A percentile compares a stretch with the other conserved stretches of the same genome.
These are phyloP conservation scores for Triplophysa rosa DNA, from an alignment of 2,113 vertebrate genomes.

Conservation along the genomic window DNA sequence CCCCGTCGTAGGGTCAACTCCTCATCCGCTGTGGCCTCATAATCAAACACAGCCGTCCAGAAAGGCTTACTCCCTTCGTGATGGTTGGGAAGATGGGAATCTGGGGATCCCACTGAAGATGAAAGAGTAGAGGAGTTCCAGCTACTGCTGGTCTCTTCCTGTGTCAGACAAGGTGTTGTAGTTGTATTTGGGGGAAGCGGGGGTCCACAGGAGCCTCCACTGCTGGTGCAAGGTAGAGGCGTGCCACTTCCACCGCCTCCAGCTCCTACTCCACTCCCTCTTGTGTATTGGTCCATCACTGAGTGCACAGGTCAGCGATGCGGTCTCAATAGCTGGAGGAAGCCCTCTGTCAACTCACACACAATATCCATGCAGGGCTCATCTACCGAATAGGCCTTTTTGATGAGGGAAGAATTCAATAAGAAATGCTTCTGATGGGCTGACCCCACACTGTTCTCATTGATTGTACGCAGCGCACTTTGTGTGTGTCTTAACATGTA, in stretches of 20 bases:
- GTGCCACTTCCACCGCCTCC: constrained; percentile 51
- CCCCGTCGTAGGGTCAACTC: constrained; percentile 85
- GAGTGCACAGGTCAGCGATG: constrained; percentile 63
- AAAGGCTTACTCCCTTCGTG: constrained; percentile 67
- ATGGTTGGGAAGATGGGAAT: constrained; percentile 64
- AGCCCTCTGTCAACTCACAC: constrained; percentile 70
- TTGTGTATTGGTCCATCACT: constrained; percentile 75
- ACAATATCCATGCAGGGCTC: constrained; percentile 73
- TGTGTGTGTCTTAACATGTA: constrained; percentile 36
- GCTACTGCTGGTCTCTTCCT: constrained; percentile 75
- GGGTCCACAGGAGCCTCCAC: constrained; percentile 72
- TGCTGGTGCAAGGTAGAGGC: constrained; percentile 73
- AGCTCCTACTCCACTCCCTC: constrained; percentile 58
- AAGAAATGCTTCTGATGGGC: constrained; percentile 52
- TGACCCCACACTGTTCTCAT: constrained; percentile 46
- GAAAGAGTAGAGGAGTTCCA: constrained; percentile 73
- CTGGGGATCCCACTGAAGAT: constrained; percentile 66
- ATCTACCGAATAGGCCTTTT: constrained; percentile 67
- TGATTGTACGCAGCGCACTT: constrained; percentile 19
- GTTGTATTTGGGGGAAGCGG: constrained; percentile 62
- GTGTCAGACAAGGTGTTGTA: constrained; percentile 60
- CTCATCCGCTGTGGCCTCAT: constrained; percentile 87
- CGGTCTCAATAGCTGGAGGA: constrained; percentile 59
- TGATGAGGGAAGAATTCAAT: constrained; percentile 56
- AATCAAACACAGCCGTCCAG: constrained; percentile 90